Percentiles rank a stretch among this genome's conserved stretches.
phyloP scores from a whole-genome alignment of 2,888 invertebrate genomes.

The Nemurella pictetii region DNA sequence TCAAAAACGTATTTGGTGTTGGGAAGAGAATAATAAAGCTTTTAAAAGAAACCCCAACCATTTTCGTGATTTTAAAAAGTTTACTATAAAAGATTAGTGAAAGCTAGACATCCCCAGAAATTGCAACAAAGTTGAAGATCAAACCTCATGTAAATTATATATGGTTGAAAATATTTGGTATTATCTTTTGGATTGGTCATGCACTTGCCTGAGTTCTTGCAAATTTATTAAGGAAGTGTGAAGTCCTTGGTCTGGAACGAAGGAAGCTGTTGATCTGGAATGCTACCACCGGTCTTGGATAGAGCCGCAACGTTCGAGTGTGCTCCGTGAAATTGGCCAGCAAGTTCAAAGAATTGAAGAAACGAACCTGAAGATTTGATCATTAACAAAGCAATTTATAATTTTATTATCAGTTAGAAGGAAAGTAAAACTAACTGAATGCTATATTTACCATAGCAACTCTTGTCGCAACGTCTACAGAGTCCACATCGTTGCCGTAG shows the following conservation, averaged over 20 bases:
- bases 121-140: background rate
- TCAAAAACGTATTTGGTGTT: too few species aligned
- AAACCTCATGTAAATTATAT: background rate
- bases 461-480: slow-evolving; percentile 96
- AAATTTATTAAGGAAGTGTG: slow-evolving; percentile 88
- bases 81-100: too few species aligned
- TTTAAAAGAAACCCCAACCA: too few species aligned
- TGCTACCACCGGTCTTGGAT: slow-evolving; percentile 97
- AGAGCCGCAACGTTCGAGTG: slow-evolving; percentile 91
- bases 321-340: slow-evolving; percentile 98
- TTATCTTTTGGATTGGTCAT: background rate
- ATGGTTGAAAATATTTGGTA: too few species aligned
- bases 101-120: too few species aligned
- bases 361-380: slow-evolving; percentile 77
- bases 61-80: too few species aligned
- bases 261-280: slow-evolving; percentile 97
- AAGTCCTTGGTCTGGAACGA: slow-evolving; percentile 86
- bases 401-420: too few species aligned
- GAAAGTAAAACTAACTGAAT: slow-evolving; percentile 15
- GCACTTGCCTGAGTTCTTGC: slow-evolving; percentile 83
- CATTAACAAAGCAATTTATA: too few species aligned
- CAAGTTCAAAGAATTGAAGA: slow-evolving; percentile 97
- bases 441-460: slow-evolving; percentile 83
- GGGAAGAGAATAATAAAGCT: too few species aligned
- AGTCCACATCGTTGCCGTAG: slow-evolving; percentile 93